Evolutionary conservation across 2,888 invertebrate genomes (phyloP), one percentile per base, ranked within the genome.

Genomic region (Rhaphigaster nebulosa): DNA sequence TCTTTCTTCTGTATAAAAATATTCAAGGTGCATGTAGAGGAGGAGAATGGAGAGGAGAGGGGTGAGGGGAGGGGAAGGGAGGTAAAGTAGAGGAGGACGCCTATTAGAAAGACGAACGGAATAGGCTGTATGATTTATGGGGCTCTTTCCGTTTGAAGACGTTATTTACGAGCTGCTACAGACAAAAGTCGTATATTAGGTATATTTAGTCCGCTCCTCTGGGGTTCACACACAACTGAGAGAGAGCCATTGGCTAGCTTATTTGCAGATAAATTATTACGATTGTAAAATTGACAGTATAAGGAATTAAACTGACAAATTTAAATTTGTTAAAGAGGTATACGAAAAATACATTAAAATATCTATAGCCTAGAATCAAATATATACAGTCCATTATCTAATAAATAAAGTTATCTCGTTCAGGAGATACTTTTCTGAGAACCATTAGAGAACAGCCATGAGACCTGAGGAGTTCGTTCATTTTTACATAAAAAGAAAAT

Each of bases 101-200:
- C 70, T 76, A 76, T 76, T 38, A 76, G 70, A 76, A 38, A 76
- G 70, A 38, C 70, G 70, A 70, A 34, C 1, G 70, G 34, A 70
- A 76, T 76, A 76, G 34, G 34, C 34, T 20, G 70, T 34, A 76
- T 76, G 70, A 76, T 76, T 76, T 38, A 38, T 76, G 34, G 0
- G 6, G 20, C 70, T 76, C 70, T 76, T 38, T 76, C 34, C 70
- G 70, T 76, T 76, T 76, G 70, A 76, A 76, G 70, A 76, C 10
- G 70, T 8, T 76, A 76, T 76, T 76, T 76, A 76, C 70, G 70
- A 76, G 34, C 29, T 76, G 70, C 70, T 38, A 23, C 38, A 76
- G 70, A 76, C 70, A 76, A 76, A 76, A 38, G 70, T 26, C 70
- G 20, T 76, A 76, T 76, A 76, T 76, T 38, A 76, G 70, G 23